A percentile compares a stretch with the other conserved stretches of the same genome.
These are phyloP conservation scores for Neosalanx taihuensis DNA, from an alignment of 2,797 vertebrate genomes.

Conservation along the genomic window DNA sequence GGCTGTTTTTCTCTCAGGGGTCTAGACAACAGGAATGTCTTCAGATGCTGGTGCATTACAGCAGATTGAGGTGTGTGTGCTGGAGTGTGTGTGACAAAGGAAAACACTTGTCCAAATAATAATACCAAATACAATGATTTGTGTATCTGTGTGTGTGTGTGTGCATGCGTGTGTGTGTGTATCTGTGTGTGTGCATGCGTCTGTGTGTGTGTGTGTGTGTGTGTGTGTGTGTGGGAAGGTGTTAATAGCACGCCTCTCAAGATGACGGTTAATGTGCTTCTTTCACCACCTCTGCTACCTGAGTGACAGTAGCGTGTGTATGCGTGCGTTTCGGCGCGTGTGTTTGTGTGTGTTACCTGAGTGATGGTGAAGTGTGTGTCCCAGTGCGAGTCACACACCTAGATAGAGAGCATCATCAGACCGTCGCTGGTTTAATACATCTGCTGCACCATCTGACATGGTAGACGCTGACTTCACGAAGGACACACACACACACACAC, in stretches of 20 bases:
- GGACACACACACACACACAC: constrained; percentile 59
- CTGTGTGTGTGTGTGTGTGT: neutral
- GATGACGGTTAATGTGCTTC: neutral
- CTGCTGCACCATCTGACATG: constrained; percentile 48
- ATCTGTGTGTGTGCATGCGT: too few relatives aligned
- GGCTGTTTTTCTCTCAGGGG: neutral
- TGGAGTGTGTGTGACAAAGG: constrained; percentile 5
- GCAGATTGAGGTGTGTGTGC: neutral
- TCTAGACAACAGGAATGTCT: neutral
- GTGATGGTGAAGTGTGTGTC: too few relatives aligned
- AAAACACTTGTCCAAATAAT: too few relatives aligned
- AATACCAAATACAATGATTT: too few relatives aligned
- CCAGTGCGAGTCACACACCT: too few relatives aligned
- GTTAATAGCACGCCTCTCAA: neutral
- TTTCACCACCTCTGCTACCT: constrained; percentile 25
- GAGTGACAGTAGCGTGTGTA: constrained; percentile 23
- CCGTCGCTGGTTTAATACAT: constrained; percentile 48
- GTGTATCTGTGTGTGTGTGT: too few relatives aligned
- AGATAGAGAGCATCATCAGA: constrained; percentile 25
- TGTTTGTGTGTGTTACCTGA: constrained; percentile 5
- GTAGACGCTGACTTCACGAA: constrained; percentile 22
- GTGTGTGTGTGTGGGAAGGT: constrained; percentile 1
- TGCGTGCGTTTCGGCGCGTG: constrained; percentile 16
- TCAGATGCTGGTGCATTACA: neutral
- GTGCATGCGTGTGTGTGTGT: too few relatives aligned